Evolutionary conservation across 30 jellyfish, hydroid and myxozoan species (phyloP).

Genomic region (Catostylus mosaicus): DNA sequence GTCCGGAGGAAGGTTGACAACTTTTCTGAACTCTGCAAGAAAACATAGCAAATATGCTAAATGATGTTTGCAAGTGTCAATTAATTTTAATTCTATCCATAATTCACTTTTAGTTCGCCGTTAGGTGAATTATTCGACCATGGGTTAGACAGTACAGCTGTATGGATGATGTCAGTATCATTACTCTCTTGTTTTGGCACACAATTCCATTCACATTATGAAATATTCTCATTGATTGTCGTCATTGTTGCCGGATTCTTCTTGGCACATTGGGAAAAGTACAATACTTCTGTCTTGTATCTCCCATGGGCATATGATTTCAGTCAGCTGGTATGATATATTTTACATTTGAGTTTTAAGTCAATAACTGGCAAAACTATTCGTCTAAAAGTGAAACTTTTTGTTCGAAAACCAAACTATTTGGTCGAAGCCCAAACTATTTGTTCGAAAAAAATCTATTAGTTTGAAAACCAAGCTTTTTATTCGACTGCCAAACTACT

Average conservation of each 20-base stretch:
- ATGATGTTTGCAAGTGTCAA: too few relatives aligned
- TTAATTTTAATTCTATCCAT: too few relatives aligned
- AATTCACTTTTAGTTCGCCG: conserved; percentile 85
- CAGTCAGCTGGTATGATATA: conserved; percentile 80
- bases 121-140: conserved; percentile 95
- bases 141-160: conserved; percentile 91
- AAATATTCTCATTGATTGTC: conserved; percentile 19
- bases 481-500: too few relatives aligned
- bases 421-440: too few relatives aligned
- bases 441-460: too few relatives aligned
- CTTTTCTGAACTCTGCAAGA: too few relatives aligned
- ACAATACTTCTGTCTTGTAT: conserved; percentile 84
- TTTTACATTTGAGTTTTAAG: not conserved
- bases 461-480: too few relatives aligned
- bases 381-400: too few relatives aligned
- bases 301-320: conserved; percentile 96
- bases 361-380: too few relatives aligned
- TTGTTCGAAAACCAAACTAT: too few relatives aligned
- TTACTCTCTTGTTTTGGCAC: conserved; percentile 59
- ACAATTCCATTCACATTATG: conserved; percentile 43
- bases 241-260: conserved; percentile 64
- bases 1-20: too few relatives aligned
- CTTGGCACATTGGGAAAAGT: conserved; percentile 92
- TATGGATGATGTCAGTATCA: conserved; percentile 76
- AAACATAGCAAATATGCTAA: too few relatives aligned